phyloP scores from a whole-genome alignment of 2,113 vertebrate species.

The Micronycteris hirsuta region DNA sequence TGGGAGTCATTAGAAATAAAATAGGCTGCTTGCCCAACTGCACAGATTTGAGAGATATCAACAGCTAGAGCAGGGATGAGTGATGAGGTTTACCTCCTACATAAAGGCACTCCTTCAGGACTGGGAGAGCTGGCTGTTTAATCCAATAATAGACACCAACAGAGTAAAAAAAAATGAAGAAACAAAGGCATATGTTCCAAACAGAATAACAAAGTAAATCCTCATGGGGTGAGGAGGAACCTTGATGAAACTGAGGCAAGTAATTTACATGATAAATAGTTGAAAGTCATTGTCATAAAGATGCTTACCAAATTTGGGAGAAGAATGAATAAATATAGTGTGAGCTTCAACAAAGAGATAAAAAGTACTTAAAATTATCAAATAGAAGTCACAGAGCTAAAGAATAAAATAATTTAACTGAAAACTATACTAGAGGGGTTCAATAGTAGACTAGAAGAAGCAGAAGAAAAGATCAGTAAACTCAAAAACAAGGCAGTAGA shows the following conservation, averaged over 20 bases:
- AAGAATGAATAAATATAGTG: background rate
- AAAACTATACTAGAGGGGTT: background rate
- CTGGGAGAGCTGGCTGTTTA: background rate
- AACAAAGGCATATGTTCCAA: background rate
- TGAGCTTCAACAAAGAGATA: background rate
- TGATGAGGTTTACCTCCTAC: background rate
- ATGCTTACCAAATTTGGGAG: too few species aligned
- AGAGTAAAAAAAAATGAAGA: background rate
- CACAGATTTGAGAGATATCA: background rate
- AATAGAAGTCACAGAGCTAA: background rate
- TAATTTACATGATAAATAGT: background rate
- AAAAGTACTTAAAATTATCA: background rate
- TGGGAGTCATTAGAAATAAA: background rate
- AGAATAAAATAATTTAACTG: background rate
- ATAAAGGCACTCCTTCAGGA: background rate
- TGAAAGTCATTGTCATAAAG: background rate
- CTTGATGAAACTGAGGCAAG: background rate
- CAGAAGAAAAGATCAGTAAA: background rate
- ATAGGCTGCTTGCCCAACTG: background rate
- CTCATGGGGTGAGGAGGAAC: background rate
- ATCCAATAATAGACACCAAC: background rate
- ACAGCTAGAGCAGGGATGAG: too few species aligned
- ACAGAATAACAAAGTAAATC: background rate
- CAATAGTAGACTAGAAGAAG: background rate
- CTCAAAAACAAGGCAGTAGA: background rate